These are phyloP conservation scores for Leistus spinibarbis DNA, from an alignment of 2,888 invertebrate species.

Conservation along the genomic window DNA sequence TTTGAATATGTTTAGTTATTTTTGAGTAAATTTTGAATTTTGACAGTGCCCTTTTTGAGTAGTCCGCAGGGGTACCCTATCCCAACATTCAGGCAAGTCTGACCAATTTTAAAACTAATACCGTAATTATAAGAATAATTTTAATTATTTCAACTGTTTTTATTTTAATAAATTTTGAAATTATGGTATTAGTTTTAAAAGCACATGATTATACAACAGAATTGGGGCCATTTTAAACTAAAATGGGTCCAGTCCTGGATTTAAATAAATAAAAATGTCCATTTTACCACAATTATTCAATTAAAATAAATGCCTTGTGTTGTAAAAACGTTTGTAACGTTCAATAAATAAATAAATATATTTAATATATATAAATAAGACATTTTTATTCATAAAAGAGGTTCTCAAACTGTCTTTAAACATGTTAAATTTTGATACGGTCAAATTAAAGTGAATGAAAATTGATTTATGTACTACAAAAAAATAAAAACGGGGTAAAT, in stretches of 20 bases:
- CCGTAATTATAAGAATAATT: conserved; percentile 6
- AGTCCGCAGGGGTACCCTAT: conserved; percentile 89
- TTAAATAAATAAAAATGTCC: background rate
- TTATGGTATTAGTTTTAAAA: conserved; percentile 36
- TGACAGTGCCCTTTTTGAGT: conserved; percentile 55
- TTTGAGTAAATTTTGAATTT: conserved; percentile 43
- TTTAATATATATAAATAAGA: background rate
- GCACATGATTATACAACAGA: background rate
- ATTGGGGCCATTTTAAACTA: background rate
- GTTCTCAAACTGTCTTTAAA: background rate
- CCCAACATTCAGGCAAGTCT: conserved; percentile 94
- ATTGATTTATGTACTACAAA: too few species aligned
- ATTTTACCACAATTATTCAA: background rate
- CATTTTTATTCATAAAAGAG: background rate
- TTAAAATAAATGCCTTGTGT: too few species aligned
- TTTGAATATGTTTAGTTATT: too few species aligned
- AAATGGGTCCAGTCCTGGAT: background rate
- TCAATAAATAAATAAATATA: too few species aligned
- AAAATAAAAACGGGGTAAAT: background rate
- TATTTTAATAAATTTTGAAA: conserved; percentile 20
- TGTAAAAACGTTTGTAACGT: background rate
- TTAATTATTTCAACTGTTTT: background rate
- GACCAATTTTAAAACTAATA: conserved; percentile 32
- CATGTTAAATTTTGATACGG: too few species aligned
- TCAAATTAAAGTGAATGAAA: too few species aligned